phyloP scores from a whole-genome alignment of 2,888 invertebrate species.

The Sussaba pulchella region DNA sequence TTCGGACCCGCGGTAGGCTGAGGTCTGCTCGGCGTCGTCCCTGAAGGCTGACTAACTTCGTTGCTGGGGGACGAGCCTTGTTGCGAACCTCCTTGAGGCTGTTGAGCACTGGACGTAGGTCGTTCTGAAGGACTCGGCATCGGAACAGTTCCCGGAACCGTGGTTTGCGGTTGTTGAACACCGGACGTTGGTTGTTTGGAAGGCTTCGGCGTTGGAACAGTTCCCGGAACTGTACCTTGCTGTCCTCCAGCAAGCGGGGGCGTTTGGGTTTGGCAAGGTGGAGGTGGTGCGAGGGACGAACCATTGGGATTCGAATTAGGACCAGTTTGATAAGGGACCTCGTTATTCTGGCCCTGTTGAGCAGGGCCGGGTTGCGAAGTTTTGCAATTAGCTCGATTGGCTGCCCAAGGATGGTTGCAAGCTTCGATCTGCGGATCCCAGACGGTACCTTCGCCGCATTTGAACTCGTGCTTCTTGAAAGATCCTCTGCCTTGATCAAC shows the following conservation, averaged over 20 bases:
- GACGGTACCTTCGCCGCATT: slow-evolving; percentile 86
- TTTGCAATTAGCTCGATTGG: slow-evolving; percentile 69
- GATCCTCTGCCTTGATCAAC: slow-evolving; percentile 83
- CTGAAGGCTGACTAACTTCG: slow-evolving; percentile 36
- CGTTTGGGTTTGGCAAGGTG: slow-evolving; percentile 40
- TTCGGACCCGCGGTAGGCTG: slow-evolving; percentile 46
- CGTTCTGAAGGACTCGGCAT: slow-evolving; percentile 68
- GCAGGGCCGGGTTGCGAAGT: slow-evolving; percentile 8
- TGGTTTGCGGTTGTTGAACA: no score
- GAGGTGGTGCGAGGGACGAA: slow-evolving; percentile 28
- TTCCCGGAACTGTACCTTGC: slow-evolving; percentile 65
- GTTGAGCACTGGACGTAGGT: slow-evolving; percentile 61
- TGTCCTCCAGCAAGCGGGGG: slow-evolving; percentile 57
- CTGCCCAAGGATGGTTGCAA: slow-evolving; percentile 86
- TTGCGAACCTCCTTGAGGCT: slow-evolving; percentile 15
- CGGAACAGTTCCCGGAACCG: slow-evolving; percentile 74
- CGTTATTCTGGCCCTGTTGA: not conserved
- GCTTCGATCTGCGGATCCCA: slow-evolving; percentile 86
- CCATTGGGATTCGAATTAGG: slow-evolving; percentile 29
- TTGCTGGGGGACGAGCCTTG: slow-evolving; percentile 26
- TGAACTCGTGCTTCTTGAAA: slow-evolving; percentile 85
- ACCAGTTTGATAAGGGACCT: not conserved
- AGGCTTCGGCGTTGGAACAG: slow-evolving; percentile 12
- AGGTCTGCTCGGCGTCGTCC: slow-evolving; percentile 64
- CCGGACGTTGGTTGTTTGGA: slow-evolving; percentile 32